Evolutionary conservation across 2,888 invertebrate genomes (phyloP), one percentile per base, ranked within the genome.

Genomic region (Creontiades dilutus): DNA sequence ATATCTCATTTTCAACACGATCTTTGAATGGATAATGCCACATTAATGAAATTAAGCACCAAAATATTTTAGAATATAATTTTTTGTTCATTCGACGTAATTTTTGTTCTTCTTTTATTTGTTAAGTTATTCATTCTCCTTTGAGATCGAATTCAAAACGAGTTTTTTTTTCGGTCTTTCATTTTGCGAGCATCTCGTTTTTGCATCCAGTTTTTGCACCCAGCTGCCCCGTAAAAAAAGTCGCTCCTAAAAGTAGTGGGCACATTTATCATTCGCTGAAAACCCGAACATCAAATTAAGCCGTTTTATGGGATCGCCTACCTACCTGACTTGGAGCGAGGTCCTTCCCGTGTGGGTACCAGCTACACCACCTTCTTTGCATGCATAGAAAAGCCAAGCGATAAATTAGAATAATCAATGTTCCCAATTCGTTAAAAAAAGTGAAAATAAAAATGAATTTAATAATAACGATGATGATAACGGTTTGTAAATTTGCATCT

Each of bases 221-320:
- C 4, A 19, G 7, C 19, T 19, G 61, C 61, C 0, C 16, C 9
- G 0, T 68, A 5, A 23, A 7, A 68, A 23, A 23, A 37, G 7
- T 23, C 68, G 23, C 13, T 19, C 23, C 68, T n/a, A 23, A 68
- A 68, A 68, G 23, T 19, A 23, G 68, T 27, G 12, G 27, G 68
- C 27, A 0, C 68, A 68, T 68, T 68, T 23, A 68, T 68, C 68
- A 68, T 14, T 16, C 52, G 52, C 52, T 16, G 52, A 12, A 52
- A 68, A 23, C 12, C 23, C 9, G 61, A 23, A 27, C 23, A 68
- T 23, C 68, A 23, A 68, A 68, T 68, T 68, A 68, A 68, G 68
- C 23, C 68, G 23, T 68, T 68, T 68, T 68, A 68, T 23, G 13
- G 23, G 68, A 68, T 23, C 68, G 68, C 68, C 68, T 23, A 23